These are phyloP conservation scores for Romanogobio albipinnatus DNA, from an alignment of 2,113 vertebrate species.

Conservation along the genomic window DNA sequence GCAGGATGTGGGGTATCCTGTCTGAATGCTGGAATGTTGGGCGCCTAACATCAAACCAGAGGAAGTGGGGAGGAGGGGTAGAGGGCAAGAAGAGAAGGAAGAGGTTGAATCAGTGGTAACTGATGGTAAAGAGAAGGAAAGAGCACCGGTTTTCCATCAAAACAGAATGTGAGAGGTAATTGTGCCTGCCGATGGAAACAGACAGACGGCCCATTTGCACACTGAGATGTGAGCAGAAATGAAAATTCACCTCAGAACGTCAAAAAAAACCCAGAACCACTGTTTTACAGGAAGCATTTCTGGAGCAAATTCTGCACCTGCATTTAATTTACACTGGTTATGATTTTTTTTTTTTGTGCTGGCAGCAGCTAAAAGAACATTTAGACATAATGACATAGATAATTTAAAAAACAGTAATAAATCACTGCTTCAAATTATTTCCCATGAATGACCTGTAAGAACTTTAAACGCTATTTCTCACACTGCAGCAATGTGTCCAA, in stretches of 20 bases:
- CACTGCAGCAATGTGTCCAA: background rate
- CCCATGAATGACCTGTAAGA: slow-evolving; percentile 1
- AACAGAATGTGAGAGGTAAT: slow-evolving; percentile 32
- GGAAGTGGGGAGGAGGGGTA: slow-evolving; percentile 70
- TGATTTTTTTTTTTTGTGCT: background rate
- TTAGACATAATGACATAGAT: background rate
- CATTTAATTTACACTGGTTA: slow-evolving; percentile 24
- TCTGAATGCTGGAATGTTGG: slow-evolving; percentile 75
- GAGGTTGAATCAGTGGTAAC: slow-evolving; percentile 41
- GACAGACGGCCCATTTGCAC: background rate
- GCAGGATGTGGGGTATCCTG: slow-evolving; percentile 85
- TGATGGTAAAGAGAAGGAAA: slow-evolving; percentile 10
- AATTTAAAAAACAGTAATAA: background rate
- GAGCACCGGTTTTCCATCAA: slow-evolving; percentile 45
- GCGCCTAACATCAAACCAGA: slow-evolving; percentile 73
- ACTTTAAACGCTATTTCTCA: background rate
- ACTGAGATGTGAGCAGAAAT: background rate
- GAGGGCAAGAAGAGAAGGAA: slow-evolving; percentile 41
- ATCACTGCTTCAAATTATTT: background rate
- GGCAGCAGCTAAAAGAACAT: background rate
- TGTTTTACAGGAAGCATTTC: slow-evolving; percentile 1
- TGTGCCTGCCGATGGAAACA: slow-evolving; percentile 25
- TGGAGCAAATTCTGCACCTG: slow-evolving; percentile 32
- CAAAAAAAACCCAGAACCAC: background rate
- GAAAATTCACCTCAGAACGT: slow-evolving; percentile 2